Base-by-base conservation (phyloP, 1,140 invertebrate genomes). In the Cyclina sinensis region DNA sequence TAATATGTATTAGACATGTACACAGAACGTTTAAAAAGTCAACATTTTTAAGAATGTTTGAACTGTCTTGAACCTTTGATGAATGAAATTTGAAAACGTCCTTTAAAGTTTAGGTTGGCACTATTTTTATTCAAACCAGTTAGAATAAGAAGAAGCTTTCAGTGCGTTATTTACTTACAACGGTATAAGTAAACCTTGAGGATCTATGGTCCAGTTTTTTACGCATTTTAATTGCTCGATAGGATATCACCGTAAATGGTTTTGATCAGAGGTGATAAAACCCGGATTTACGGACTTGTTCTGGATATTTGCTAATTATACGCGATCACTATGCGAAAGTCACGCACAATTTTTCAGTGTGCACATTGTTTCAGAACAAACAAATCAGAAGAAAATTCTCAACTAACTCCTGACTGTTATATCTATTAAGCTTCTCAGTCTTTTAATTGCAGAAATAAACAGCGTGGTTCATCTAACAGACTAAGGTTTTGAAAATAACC, bases 191-290 rank as follows among this genome's bases (percentile, higher is more conserved):
- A 70, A 70, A 70, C 65, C 65, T 70, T 37, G 9, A 21, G 65
- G 65, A 70, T 37, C 65, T n/a, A 70, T 37, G 65, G 65, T 39
- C 65, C 65, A 70, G 32, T 70, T 70, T 70, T 37, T 37, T 70
- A 70, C 35, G 65, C 35, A 37, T n/a, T 30, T 14, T 62, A 62
- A 35, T 11, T 70, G 32, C 32, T 27, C 65, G 7, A 70, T 70
- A 14, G 65, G 65, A 70, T 70, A 70, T 14, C 18, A 70, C 27
- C 65, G 32, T 37, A 70, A 70, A 70, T n/a, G 57, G 57, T 24
- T 62, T 62, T n/a, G n/a, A n/a, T n/a, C n/a, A n/a, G n/a, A n/a
- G n/a, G n/a, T n/a, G n/a, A n/a, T n/a, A n/a, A n/a, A 5, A 62
- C 27, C 57, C 57, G 24, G 9, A 11, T 18, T 57, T 11, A 57